Evolutionary conservation across 2,797 vertebrate genomes (phyloP).

Genomic region (Capromys pilorides): DNA sequence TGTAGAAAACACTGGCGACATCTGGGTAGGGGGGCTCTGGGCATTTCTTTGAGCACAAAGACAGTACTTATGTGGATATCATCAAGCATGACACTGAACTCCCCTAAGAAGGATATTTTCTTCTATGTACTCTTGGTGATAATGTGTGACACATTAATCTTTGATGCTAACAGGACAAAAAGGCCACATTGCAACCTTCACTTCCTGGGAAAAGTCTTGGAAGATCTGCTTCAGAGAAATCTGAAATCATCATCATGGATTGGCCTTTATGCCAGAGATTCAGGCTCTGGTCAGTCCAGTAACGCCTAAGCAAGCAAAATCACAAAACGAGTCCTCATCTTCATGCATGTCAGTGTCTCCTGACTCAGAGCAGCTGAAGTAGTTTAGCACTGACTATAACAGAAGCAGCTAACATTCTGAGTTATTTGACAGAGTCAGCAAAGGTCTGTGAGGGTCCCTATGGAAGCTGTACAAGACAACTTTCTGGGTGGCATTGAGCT

Average conservation of each 20-base stretch:
- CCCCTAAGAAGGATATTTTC: constrained; percentile 95
- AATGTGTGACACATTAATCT: constrained; percentile 94
- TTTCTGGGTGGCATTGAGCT: background rate
- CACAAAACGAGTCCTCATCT: constrained; percentile 89
- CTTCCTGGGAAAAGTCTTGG: constrained; percentile 92
- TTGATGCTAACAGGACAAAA: constrained; percentile 91
- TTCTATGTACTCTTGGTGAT: constrained; percentile 94
- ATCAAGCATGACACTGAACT: constrained; percentile 92
- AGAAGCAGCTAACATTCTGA: constrained; percentile 91
- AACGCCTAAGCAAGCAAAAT: constrained; percentile 90
- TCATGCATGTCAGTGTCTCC: constrained; percentile 89
- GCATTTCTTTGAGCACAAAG: constrained; percentile 94
- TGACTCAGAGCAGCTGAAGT: constrained; percentile 84
- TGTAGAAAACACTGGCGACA: constrained; percentile 91
- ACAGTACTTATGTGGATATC: constrained; percentile 94
- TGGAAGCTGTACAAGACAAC: constrained; percentile 85
- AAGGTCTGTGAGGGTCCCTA: constrained; percentile 93
- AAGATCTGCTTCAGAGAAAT: constrained; percentile 94
- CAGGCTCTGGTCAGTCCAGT: constrained; percentile 88
- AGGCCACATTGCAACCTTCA: constrained; percentile 93
- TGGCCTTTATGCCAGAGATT: constrained; percentile 88
- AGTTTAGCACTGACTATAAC: constrained; percentile 87
- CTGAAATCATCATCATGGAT: constrained; percentile 90
- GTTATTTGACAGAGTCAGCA: constrained; percentile 92
- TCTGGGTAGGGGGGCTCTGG: constrained; percentile 92